Conservation (phyloP, 2,797 vertebrate genomes). For the Sebastes glaucus region DNA sequence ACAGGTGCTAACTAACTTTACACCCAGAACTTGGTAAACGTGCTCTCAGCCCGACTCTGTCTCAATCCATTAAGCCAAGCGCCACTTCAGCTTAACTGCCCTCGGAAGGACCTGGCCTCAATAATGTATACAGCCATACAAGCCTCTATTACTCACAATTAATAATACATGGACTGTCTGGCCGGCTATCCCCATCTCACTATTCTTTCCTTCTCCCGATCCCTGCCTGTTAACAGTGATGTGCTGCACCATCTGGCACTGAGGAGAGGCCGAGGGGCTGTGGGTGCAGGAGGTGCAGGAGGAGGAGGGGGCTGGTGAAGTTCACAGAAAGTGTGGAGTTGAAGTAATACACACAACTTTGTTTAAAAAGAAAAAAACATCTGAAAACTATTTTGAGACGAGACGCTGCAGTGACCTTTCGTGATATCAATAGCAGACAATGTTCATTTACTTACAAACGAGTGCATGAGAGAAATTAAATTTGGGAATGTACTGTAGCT, state of each 20-base stretch:
- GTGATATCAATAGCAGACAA: conserved; percentile 45
- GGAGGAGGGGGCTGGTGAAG: not conserved
- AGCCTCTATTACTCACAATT: conserved; percentile 77
- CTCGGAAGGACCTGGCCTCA: conserved; percentile 69
- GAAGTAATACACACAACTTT: conserved; percentile 36
- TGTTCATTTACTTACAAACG: conserved; percentile 52
- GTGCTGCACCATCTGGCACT: conserved; percentile 55
- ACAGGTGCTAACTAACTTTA: conserved; percentile 61
- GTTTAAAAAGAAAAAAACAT: not conserved
- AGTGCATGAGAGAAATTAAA: conserved; percentile 41
- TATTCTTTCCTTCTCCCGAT: conserved; percentile 47
- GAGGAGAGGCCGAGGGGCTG: conserved; percentile 18
- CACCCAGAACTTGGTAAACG: conserved; percentile 43
- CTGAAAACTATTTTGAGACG: conserved; percentile 33
- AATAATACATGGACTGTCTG: conserved; percentile 75
- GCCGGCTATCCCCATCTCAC: conserved; percentile 52
- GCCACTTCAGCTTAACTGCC: conserved; percentile 72
- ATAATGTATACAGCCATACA: conserved; percentile 77
- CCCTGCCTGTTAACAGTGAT: conserved; percentile 62
- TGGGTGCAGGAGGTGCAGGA: not conserved
- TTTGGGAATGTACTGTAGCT: conserved; percentile 42
- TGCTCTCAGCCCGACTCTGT: conserved; percentile 43
- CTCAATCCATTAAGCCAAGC: conserved; percentile 68
- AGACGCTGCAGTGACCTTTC: conserved; percentile 53
- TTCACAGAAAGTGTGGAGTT: conserved; percentile 47